These are phyloP conservation scores for Neoseiulus cucumeris DNA, from an alignment of 1,140 invertebrate species.

Conservation along the genomic window DNA sequence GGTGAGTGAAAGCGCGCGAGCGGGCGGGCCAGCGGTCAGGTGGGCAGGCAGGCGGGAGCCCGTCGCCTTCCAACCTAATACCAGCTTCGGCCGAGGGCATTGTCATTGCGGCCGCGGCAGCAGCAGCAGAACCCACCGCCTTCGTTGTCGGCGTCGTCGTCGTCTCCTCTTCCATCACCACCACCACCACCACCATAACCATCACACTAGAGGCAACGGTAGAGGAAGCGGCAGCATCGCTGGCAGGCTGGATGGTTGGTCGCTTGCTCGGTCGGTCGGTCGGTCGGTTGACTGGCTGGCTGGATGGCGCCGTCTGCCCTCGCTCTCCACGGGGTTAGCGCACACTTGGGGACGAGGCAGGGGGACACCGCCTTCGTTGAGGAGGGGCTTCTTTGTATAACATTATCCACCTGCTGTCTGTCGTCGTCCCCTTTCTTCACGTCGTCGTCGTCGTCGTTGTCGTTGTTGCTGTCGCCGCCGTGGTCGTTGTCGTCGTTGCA, in stretches of 20 bases:
- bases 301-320: too few species aligned
- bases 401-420: slow-evolving; percentile 10
- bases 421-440: background rate
- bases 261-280: background rate
- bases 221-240: background rate
- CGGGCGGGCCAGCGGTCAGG: background rate
- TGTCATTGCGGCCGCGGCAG: background rate
- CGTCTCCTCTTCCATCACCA: background rate
- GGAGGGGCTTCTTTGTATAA: slow-evolving; percentile 11
- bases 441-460: background rate
- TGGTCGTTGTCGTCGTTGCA: background rate
- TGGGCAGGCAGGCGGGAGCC: background rate
- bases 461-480: too few species aligned
- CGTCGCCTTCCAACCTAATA: background rate
- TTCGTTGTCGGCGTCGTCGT: background rate
- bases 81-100: background rate
- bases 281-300: background rate
- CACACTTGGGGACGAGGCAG: background rate
- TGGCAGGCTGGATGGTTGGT: background rate
- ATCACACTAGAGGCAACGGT: background rate
- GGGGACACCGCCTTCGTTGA: slow-evolving; percentile 10
- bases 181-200: background rate
- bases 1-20: too few species aligned
- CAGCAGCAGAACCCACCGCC: background rate
- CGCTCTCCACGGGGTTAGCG: too few species aligned